Percentiles rank a stretch among this genome's conserved stretches.
phyloP scores from a whole-genome alignment of 2,888 invertebrate genomes.

The Rhopalosiphum nymphaeae region DNA sequence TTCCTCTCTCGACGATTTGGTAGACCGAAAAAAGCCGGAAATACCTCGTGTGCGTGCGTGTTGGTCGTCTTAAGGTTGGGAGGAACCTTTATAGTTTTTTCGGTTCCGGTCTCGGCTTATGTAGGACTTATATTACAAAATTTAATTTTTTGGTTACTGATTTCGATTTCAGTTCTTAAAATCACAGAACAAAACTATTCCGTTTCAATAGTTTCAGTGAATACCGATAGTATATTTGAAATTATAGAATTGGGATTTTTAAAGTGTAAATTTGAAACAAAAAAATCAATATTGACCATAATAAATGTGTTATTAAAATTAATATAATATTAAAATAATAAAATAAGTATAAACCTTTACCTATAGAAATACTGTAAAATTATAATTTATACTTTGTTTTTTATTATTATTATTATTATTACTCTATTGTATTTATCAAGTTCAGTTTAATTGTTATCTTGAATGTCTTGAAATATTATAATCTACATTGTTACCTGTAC shows the following conservation, averaged over 20 bases:
- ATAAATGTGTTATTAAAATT: too few species aligned
- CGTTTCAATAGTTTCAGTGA: not conserved
- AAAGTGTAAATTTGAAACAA: not conserved
- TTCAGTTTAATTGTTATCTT: too few species aligned
- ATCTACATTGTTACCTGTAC: too few species aligned
- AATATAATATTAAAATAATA: not conserved
- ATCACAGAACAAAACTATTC: not conserved
- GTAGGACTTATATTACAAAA: not conserved
- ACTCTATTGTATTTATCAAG: not conserved
- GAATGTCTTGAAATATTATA: too few species aligned
- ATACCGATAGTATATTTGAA: not conserved
- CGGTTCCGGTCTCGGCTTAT: not conserved
- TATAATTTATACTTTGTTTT: too few species aligned
- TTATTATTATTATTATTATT: too few species aligned
- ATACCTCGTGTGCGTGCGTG: not conserved
- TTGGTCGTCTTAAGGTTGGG: not conserved
- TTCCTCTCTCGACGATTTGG: not conserved
- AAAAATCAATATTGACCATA: not conserved
- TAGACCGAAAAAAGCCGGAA: conserved; percentile 7
- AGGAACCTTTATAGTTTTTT: not conserved
- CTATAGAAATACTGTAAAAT: too few species aligned
- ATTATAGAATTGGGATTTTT: not conserved
- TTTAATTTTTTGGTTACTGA: not conserved
- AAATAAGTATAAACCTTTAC: too few species aligned
- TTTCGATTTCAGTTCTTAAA: not conserved